Evolutionary conservation across 2,113 vertebrate genomes (phyloP).

Genomic region (Upupa epops): DNA sequence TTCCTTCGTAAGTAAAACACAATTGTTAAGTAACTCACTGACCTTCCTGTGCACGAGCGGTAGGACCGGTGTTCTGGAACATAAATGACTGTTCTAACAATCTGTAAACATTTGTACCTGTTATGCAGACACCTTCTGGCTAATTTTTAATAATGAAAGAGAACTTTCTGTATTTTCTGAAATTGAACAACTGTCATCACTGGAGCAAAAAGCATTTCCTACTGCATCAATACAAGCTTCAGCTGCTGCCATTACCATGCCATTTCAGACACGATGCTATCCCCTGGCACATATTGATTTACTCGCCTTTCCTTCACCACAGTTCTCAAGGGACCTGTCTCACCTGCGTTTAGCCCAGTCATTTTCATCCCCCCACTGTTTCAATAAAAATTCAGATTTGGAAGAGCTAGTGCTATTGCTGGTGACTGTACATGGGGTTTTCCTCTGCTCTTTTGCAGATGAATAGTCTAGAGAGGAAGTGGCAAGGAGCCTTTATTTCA

Average conservation of each 20-base stretch:
- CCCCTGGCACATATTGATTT: conserved; percentile 35
- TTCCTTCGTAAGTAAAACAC: conserved; percentile 30
- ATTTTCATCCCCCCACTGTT: background rate
- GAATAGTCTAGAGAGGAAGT: background rate
- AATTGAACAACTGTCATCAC: background rate
- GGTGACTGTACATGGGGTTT: background rate
- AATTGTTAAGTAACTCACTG: conserved; percentile 38
- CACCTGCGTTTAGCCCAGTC: conserved; percentile 28
- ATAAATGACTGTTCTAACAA: background rate
- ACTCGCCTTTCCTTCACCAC: background rate
- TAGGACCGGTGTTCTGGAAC: background rate
- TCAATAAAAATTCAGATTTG: conserved; percentile 17
- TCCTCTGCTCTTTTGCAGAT: background rate
- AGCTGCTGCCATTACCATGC: conserved; percentile 40
- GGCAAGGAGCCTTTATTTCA: background rate
- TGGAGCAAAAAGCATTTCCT: conserved; percentile 13
- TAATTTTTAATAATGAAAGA: background rate
- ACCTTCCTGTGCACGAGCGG: conserved; percentile 11
- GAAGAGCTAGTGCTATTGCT: background rate
- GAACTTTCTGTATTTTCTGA: conserved; percentile 1
- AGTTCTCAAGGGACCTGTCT: conserved; percentile 10
- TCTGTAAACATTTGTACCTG: background rate
- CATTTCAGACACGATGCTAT: conserved; percentile 5
- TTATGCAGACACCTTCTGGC: background rate
- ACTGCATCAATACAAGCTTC: conserved; percentile 7